These are phyloP conservation scores for Crocodylus rhombifer DNA, from an alignment of 2,797 vertebrate species.

Conservation along the genomic window DNA sequence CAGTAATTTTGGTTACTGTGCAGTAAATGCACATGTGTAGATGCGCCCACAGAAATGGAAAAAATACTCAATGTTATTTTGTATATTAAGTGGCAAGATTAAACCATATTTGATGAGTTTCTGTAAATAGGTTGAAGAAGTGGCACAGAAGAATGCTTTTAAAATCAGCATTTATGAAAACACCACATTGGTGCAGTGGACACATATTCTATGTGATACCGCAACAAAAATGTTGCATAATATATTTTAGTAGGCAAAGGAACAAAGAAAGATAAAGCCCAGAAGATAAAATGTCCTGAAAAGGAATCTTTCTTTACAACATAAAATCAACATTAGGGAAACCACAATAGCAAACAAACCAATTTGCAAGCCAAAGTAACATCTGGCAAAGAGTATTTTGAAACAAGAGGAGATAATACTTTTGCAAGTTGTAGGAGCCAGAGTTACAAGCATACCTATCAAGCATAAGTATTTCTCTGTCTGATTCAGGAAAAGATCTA, in stretches of 20 bases:
- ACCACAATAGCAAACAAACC: not conserved
- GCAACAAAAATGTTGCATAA: not conserved
- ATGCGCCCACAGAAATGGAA: too few species aligned
- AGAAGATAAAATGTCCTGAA: not conserved
- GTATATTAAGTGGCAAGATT: rapidly evolving
- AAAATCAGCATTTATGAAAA: not conserved
- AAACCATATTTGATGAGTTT: not conserved
- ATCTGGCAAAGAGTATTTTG: not conserved
- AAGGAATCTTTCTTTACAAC: not conserved
- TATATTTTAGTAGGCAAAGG: not conserved
- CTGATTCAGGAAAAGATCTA: not conserved
- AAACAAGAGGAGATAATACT: not conserved
- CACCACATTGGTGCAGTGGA: not conserved
- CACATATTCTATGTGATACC: not conserved
- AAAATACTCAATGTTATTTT: not conserved
- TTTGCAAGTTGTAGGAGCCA: not conserved
- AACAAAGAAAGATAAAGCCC: not conserved
- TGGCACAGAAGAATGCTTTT: not conserved
- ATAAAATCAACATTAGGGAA: not conserved
- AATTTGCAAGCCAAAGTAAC: not conserved
- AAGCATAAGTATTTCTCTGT: not conserved
- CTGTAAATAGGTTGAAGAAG: not conserved
- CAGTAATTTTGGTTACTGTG: too few species aligned
- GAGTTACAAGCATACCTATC: not conserved
- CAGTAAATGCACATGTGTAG: too few species aligned